Conservation (phyloP, 2,888 invertebrate genomes). For the Andrena minutula region DNA sequence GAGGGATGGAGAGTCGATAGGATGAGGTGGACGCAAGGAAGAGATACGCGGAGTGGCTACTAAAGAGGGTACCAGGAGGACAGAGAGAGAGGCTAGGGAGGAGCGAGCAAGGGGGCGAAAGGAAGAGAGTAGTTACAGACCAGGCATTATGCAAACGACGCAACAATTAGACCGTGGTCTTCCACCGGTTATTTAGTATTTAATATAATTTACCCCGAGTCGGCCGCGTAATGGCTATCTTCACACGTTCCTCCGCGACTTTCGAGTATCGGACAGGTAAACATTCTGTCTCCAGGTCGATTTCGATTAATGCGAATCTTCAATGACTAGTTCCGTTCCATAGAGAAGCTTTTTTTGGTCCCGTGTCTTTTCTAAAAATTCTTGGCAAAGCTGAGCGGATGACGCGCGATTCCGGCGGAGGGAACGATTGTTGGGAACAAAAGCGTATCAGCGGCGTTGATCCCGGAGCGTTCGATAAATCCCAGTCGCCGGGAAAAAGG, state of each 20-base stretch:
- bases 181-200: conserved; percentile 76
- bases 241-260: conserved; percentile 67
- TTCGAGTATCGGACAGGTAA: conserved; percentile 50
- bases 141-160: conserved; percentile 82
- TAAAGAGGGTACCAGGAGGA: conserved; percentile 51
- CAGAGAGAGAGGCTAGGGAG: conserved; percentile 40
- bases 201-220: conserved; percentile 61
- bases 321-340: neutral
- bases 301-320: conserved; percentile 25
- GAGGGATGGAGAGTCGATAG: conserved; percentile 52
- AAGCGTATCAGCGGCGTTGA: conserved; percentile 21
- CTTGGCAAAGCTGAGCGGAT: neutral
- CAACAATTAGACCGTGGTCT: conserved; percentile 81
- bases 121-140: conserved; percentile 76
- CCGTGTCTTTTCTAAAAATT: neutral
- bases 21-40: conserved; percentile 56
- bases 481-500: neutral
- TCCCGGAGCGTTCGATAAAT: conserved; percentile 36
- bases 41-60: conserved; percentile 56
- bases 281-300: neutral
- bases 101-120: conserved; percentile 48
- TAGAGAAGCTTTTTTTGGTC: neutral
- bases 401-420: neutral
- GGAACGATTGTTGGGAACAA: conserved; percentile 21
- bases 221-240: conserved; percentile 72